These are phyloP conservation scores for Acrocera orbiculus DNA, from an alignment of 2,888 invertebrate species.

Conservation along the genomic window DNA sequence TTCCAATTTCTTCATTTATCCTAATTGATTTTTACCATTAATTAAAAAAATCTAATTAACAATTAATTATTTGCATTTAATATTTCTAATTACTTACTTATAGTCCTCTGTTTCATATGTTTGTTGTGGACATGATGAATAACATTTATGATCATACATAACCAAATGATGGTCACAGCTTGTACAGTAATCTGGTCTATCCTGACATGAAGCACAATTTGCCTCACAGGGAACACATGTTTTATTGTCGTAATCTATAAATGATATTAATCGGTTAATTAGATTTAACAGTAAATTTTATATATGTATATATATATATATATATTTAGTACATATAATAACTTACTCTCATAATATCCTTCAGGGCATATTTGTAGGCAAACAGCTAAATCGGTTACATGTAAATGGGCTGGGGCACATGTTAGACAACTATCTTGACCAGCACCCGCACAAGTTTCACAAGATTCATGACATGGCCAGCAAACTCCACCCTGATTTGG, in stretches of 20 bases:
- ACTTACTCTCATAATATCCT: slow-evolving; percentile 68
- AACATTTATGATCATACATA: slow-evolving; percentile 62
- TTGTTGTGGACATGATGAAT: slow-evolving; percentile 63
- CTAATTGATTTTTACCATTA: no score
- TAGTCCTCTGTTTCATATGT: slow-evolving; percentile 78
- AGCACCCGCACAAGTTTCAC: slow-evolving; percentile 74
- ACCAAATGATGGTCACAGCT: slow-evolving; percentile 79
- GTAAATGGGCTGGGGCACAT: slow-evolving; percentile 66
- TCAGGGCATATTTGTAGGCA: slow-evolving; percentile 80
- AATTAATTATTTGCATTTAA: no score
- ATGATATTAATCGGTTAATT: slow-evolving; percentile 3
- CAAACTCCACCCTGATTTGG: slow-evolving; percentile 65
- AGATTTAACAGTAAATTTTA: not conserved
- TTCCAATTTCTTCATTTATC: no score
- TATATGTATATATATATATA: not conserved
- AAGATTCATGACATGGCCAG: slow-evolving; percentile 77
- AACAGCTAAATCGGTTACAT: slow-evolving; percentile 68
- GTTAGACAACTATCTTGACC: slow-evolving; percentile 73
- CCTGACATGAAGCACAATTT: slow-evolving; percentile 72
- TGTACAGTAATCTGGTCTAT: slow-evolving; percentile 64
- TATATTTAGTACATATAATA: not conserved
- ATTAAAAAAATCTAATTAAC: no score
- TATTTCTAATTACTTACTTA: slow-evolving; percentile 34
- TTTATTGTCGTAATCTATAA: slow-evolving; percentile 45
- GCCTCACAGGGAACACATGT: slow-evolving; percentile 73